phyloP scores from a whole-genome alignment of 1,140 invertebrate genomes.

The Drosophila prosaltans region DNA sequence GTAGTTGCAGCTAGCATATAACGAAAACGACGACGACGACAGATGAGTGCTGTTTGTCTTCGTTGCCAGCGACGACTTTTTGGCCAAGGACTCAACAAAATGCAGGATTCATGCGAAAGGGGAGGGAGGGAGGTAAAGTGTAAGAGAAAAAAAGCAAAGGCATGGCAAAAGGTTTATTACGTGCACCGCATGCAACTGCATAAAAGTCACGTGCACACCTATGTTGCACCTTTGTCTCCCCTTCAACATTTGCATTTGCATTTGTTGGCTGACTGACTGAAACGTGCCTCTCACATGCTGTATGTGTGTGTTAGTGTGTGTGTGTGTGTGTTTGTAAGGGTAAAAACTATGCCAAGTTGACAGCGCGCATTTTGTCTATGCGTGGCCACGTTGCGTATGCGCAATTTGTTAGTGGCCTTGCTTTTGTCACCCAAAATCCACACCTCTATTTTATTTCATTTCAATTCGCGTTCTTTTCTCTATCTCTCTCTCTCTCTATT shows the following conservation, averaged over 20 bases:
- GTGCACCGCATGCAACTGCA: slow-evolving; percentile 72
- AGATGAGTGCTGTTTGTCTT: slow-evolving; percentile 81
- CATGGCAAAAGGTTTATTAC: slow-evolving; percentile 65
- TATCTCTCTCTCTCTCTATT: not conserved
- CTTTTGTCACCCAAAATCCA: slow-evolving; percentile 9
- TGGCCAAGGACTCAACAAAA: slow-evolving; percentile 59
- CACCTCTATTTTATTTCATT: slow-evolving; percentile 36
- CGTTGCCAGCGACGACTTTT: slow-evolving; percentile 63
- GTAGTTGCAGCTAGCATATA: not conserved
- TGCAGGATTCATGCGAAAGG: not conserved
- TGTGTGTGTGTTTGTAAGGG: slow-evolving; percentile 22
- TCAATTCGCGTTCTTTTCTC: not conserved
- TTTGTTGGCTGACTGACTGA: slow-evolving; percentile 44
- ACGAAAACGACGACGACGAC: slow-evolving; percentile 40
- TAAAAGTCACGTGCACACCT: slow-evolving; percentile 75
- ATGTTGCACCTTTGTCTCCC: slow-evolving; percentile 11
- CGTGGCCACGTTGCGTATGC: slow-evolving; percentile 71
- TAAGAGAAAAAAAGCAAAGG: slow-evolving; percentile 9
- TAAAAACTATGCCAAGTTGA: slow-evolving; percentile 76
- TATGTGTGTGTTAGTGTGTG: not conserved
- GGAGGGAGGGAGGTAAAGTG: not conserved
- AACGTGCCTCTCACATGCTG: slow-evolving; percentile 62
- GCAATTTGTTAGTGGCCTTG: slow-evolving; percentile 60
- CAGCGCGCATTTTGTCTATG: slow-evolving; percentile 58
- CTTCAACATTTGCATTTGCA: slow-evolving; percentile 35